Conservation (phyloP, 2,797 vertebrate genomes). For the Diplodus sargus region DNA sequence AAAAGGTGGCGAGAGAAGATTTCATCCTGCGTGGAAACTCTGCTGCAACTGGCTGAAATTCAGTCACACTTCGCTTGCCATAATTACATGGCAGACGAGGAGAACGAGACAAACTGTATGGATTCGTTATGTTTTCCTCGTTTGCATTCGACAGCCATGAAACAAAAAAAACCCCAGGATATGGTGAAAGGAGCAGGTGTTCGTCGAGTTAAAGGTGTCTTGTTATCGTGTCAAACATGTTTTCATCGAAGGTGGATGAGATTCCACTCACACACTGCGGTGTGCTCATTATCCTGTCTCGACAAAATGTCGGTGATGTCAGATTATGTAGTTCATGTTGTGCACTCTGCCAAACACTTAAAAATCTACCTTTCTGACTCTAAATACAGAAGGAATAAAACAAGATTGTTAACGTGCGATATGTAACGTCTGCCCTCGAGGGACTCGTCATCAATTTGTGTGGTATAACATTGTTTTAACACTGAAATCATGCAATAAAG, state of each 20-base stretch:
- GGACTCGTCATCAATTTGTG: too few species aligned
- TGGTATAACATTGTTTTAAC: too few species aligned
- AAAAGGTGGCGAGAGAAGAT: neutral
- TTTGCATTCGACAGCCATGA: neutral
- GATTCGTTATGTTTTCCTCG: neutral
- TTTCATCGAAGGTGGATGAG: neutral
- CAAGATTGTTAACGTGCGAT: neutral
- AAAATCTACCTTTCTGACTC: neutral
- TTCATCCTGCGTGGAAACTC: neutral
- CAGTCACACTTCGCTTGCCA: neutral
- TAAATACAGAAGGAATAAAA: neutral
- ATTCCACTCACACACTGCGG: slow-evolving; percentile 1
- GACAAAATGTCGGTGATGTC: slow-evolving; percentile 6
- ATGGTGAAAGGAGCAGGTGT: neutral
- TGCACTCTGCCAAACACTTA: neutral
- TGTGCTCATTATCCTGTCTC: slow-evolving; percentile 6
- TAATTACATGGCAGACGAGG: neutral
- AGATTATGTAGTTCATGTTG: slow-evolving; percentile 11
- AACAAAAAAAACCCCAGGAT: neutral
- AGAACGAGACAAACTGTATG: neutral
- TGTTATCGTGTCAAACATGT: too few species aligned
- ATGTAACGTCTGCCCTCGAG: too few species aligned
- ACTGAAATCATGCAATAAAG: too few species aligned
- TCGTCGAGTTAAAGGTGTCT: too few species aligned
- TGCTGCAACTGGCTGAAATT: neutral